phyloP scores from a whole-genome alignment of 2,888 invertebrate species.

The Peribatodes rhomboidaria region DNA sequence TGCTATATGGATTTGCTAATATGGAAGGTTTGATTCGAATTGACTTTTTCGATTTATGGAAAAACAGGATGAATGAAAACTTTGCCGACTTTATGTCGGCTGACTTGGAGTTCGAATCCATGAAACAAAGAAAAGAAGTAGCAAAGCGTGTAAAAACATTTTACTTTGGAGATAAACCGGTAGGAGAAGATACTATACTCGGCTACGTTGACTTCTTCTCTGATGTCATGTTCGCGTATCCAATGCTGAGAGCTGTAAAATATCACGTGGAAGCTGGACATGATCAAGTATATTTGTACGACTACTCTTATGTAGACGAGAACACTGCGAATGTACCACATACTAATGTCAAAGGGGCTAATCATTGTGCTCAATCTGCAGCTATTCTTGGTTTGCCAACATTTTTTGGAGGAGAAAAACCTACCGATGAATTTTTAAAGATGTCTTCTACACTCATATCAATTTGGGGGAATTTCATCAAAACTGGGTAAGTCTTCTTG shows the following conservation, averaged over 20 bases:
- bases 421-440: conserved; percentile 43
- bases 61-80: conserved; percentile 61
- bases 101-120: conserved; percentile 57
- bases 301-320: conserved; percentile 56
- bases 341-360: conserved; percentile 53
- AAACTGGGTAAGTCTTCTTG: conserved; percentile 55
- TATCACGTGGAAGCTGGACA: conserved; percentile 53
- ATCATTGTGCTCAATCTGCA: conserved; percentile 54
- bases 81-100: conserved; percentile 67
- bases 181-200: conserved; percentile 51
- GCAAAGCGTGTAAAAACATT: conserved; percentile 56
- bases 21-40: conserved; percentile 64
- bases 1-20: conserved; percentile 63
- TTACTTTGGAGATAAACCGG: conserved; percentile 55
- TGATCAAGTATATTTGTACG: conserved; percentile 56
- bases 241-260: conserved; percentile 50
- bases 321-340: conserved; percentile 44
- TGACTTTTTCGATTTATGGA: conserved; percentile 55
- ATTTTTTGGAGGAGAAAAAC: conserved; percentile 25
- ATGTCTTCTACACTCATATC: conserved; percentile 51
- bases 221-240: conserved; percentile 54
- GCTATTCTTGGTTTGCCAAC: conserved; percentile 47
- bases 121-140: conserved; percentile 53
- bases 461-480: conserved; percentile 63
- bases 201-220: conserved; percentile 57